These are phyloP conservation scores for Lithophane semibrunnea DNA, from an alignment of 2,888 invertebrate genomes.

Conservation along the genomic window DNA sequence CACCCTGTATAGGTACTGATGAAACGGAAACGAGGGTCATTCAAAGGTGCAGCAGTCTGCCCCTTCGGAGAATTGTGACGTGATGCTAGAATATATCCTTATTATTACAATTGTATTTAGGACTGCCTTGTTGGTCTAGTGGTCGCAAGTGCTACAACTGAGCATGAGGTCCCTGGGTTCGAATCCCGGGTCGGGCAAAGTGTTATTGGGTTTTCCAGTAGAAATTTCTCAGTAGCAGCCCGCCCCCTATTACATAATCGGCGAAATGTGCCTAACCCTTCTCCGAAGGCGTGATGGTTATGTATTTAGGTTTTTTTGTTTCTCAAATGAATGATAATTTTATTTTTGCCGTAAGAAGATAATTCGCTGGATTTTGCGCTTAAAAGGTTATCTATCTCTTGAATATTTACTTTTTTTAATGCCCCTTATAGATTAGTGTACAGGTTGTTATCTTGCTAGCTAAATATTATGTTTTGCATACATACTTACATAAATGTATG, in stretches of 20 bases:
- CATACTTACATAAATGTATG: neutral
- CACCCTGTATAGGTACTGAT: neutral
- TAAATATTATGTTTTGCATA: slow-evolving; percentile 4
- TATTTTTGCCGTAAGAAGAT: neutral
- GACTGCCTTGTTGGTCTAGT: too few relatives aligned
- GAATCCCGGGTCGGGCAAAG: too few relatives aligned
- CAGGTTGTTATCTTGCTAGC: slow-evolving; percentile 6
- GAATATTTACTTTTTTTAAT: neutral
- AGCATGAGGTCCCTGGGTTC: too few relatives aligned
- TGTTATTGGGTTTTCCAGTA: too few relatives aligned
- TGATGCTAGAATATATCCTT: neutral
- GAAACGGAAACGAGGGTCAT: neutral
- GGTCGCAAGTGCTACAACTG: too few relatives aligned
- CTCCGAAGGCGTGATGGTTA: too few relatives aligned
- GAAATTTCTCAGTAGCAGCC: too few relatives aligned
- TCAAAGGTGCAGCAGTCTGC: neutral
- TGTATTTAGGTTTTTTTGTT: neutral
- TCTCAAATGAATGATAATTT: neutral
- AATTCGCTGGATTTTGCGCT: neutral
- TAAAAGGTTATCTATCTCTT: slow-evolving; percentile 26
- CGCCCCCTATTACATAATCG: too few relatives aligned
- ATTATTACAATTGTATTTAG: neutral
- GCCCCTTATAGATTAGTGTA: neutral
- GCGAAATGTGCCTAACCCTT: too few relatives aligned
- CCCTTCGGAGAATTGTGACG: neutral